Conservation (phyloP, 2,888 invertebrate genomes). For the Petrophora chlorosata region DNA sequence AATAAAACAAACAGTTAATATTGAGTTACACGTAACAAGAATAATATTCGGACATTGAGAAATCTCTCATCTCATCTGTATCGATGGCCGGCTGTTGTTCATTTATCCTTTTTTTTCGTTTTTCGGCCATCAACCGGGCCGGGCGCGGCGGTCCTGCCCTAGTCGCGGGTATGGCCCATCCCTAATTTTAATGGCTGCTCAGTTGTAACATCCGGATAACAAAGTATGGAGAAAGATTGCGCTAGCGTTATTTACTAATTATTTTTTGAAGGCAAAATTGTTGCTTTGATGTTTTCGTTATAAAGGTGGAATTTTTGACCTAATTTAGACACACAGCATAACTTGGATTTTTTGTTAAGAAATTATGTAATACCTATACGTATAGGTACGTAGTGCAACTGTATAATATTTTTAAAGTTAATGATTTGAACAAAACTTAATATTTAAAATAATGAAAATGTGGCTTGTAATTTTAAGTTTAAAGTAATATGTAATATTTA, state of each 20-base stretch:
- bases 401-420: too few species aligned
- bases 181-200: constrained; percentile 84
- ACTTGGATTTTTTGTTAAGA: too few species aligned
- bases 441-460: too few species aligned
- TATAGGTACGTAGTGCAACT: too few species aligned
- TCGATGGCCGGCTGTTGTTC: constrained; percentile 68
- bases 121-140: constrained; percentile 57
- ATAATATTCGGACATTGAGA: constrained; percentile 73
- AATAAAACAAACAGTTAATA: constrained; percentile 52
- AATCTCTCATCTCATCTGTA: constrained; percentile 79
- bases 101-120: constrained; percentile 67
- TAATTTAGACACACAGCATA: too few species aligned
- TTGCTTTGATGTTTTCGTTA: background rate
- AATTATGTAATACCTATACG: too few species aligned
- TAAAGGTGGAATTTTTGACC: too few species aligned
- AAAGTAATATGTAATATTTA: too few species aligned
- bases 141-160: constrained; percentile 77
- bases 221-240: constrained; percentile 61
- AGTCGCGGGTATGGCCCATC: constrained; percentile 77
- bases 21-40: constrained; percentile 73
- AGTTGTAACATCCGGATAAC: constrained; percentile 72
- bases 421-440: too few species aligned
- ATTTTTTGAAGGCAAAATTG: constrained; percentile 23
- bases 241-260: constrained; percentile 29
- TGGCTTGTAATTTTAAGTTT: too few species aligned